Base-by-base conservation (phyloP, 2,113 vertebrate genomes). In the Climacteris rufus region DNA sequence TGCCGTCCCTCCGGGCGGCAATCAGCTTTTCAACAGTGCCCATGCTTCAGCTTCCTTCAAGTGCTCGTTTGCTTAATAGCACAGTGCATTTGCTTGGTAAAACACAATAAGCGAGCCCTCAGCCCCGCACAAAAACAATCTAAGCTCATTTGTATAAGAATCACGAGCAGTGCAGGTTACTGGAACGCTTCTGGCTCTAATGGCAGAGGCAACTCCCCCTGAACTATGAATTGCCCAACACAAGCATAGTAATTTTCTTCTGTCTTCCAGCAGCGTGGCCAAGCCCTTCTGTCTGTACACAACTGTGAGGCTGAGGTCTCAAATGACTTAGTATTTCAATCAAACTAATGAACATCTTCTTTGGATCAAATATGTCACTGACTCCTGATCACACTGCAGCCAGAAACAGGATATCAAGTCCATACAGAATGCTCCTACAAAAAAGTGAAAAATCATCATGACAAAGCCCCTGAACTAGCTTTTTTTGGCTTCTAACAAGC, bases 41-140 rank as follows among this genome's bases (percentile, higher is more conserved):
- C 72, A 5, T 0, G 1, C 6, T 15, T 56, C 90, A 11, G 83
- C 77, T 75, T 21, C 56, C 80, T 70, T 17, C 77, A 7, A 70
- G 74, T 0, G 15, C 49, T 81, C 39, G 0, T 37, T 50, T 49
- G 72, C 87, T 57, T 21, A 21, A 40, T 0, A 21, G n/a, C 1
- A 12, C 50, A 14, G 47, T 1, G 22, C 50, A 13, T 37, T 83
- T 18, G 22, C 71, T 40, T 53, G 45, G 20, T 44, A 9, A 44
- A 87, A 59, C 45, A 64, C 42, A 10, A 25, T 2, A 27, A 9
- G 61, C 5, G 59, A 89, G 53, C 15, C 56, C 57, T 35, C 7
- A 81, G 64, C 33, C 44, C 69, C 1, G 57, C 74, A 39, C 81
- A 82, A 75, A 72, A 49, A 12, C 61, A 66, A 8, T 25, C 45